phyloP scores from a whole-genome alignment of 2,888 invertebrate genomes.

The Drosophila stalkeri region DNA sequence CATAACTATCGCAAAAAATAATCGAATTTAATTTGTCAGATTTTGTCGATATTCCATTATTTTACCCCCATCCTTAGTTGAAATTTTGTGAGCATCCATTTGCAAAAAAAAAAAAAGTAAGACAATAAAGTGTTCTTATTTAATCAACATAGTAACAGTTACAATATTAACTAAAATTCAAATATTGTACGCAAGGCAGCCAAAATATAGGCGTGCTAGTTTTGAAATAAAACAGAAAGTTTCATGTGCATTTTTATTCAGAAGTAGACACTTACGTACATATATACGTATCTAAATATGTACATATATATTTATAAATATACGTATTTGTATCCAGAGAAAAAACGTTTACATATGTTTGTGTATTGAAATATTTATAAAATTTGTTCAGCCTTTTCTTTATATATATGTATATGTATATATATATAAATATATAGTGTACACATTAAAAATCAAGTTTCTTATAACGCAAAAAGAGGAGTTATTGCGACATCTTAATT shows the following conservation, averaged over 20 bases:
- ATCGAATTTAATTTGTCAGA: constrained; percentile 39
- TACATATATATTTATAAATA: constrained; percentile 10
- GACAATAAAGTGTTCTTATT: constrained; percentile 35
- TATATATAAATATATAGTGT: neutral
- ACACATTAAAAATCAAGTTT: constrained; percentile 11
- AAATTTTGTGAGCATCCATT: constrained; percentile 60
- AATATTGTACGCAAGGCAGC: neutral
- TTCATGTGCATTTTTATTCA: constrained; percentile 39
- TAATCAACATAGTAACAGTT: constrained; percentile 24
- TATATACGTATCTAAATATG: constrained; percentile 9
- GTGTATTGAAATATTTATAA: constrained; percentile 2
- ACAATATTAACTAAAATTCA: neutral
- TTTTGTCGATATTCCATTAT: constrained; percentile 41
- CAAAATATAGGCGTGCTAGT: constrained; percentile 18
- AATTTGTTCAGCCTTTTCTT: constrained; percentile 1
- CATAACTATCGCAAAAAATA: constrained; percentile 39
- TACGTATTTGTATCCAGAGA: constrained; percentile 3
- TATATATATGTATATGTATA: neutral
- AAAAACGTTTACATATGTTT: constrained; percentile 3
- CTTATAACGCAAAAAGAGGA: constrained; percentile 47
- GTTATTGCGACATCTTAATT: constrained; percentile 61
- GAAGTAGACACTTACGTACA: constrained; percentile 21
- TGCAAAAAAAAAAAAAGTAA: constrained; percentile 50
- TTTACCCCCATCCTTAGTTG: constrained; percentile 44
- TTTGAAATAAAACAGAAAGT: constrained; percentile 26